Evolutionary conservation across 2,113 vertebrate genomes (phyloP).

Genomic region (Notiomystis cincta): DNA sequence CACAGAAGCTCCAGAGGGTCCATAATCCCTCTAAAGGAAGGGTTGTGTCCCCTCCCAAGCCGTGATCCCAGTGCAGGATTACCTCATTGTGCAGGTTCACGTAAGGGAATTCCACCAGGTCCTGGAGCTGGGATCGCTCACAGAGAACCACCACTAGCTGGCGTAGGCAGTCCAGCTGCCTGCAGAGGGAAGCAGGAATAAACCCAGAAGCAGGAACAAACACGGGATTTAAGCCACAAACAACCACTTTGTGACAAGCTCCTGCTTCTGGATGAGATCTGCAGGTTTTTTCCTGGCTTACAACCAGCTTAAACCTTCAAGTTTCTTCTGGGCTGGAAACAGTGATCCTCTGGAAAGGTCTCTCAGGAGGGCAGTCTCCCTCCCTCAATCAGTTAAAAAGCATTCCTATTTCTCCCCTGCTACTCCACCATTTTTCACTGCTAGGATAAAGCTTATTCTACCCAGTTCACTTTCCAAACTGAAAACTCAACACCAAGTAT

Average conservation of each 20-base stretch:
- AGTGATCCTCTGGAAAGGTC: background rate
- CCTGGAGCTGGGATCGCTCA: slow-evolving; percentile 90
- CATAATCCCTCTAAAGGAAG: background rate
- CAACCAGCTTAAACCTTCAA: background rate
- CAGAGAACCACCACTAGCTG: slow-evolving; percentile 95
- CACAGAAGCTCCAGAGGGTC: background rate
- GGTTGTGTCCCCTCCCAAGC: accelerated
- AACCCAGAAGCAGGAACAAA: background rate
- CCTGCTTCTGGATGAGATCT: background rate
- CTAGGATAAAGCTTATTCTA: background rate
- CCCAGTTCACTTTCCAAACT: background rate
- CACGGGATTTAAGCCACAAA: background rate
- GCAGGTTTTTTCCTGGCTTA: background rate
- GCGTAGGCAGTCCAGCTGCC: slow-evolving; percentile 92
- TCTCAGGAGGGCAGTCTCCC: background rate
- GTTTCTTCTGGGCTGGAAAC: background rate
- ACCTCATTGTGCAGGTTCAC: slow-evolving; percentile 94
- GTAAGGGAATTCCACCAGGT: slow-evolving; percentile 91
- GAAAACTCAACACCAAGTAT: background rate
- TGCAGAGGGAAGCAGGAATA: slow-evolving; percentile 8
- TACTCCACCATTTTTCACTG: background rate
- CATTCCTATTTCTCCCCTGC: background rate
- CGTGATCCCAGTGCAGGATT: accelerated
- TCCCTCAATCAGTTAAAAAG: background rate
- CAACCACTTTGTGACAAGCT: background rate